Conservation (phyloP, 2,888 invertebrate species). For the Melitaea athalia region DNA sequence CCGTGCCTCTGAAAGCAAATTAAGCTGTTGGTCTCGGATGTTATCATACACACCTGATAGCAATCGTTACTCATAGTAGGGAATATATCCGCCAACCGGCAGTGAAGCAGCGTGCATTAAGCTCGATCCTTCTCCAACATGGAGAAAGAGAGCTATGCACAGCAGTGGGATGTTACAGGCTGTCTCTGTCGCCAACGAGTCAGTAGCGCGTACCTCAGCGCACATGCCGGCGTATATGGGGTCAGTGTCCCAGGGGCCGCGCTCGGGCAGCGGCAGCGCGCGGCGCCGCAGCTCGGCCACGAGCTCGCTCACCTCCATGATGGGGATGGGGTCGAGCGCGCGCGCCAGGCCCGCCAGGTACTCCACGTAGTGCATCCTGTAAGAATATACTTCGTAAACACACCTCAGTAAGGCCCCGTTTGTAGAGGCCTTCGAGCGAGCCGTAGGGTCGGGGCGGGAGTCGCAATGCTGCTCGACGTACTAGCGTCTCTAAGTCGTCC, state of each 20-base stretch:
- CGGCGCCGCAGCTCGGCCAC: constrained; percentile 93
- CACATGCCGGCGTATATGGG: constrained; percentile 92
- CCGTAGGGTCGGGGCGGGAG: constrained; percentile 90
- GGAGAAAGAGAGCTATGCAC: too few species aligned
- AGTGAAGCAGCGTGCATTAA: too few species aligned
- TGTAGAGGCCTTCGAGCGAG: constrained; percentile 85
- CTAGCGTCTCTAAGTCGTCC: constrained; percentile 92
- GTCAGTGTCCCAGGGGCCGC: constrained; percentile 91
- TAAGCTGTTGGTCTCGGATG: too few species aligned
- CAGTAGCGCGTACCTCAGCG: constrained; percentile 86
- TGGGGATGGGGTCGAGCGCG: constrained; percentile 93
- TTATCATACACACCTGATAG: too few species aligned
- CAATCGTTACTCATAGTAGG: too few species aligned
- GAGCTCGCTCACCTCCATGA: constrained; percentile 93
- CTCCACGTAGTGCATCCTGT: constrained; percentile 97
- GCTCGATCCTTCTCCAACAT: too few species aligned
- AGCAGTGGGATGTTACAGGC: too few species aligned
- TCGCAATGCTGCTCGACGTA: constrained; percentile 87
- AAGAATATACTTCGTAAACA: constrained; percentile 60
- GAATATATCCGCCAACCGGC: too few species aligned
- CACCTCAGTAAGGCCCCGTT: constrained; percentile 85
- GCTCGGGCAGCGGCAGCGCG: constrained; percentile 91
- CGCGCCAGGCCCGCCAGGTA: constrained; percentile 95
- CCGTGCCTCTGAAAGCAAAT: too few species aligned
- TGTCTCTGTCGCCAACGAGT: neutral